Base-by-base conservation (phyloP, 1,140 invertebrate genomes). In the Pachypsylla venusta region DNA sequence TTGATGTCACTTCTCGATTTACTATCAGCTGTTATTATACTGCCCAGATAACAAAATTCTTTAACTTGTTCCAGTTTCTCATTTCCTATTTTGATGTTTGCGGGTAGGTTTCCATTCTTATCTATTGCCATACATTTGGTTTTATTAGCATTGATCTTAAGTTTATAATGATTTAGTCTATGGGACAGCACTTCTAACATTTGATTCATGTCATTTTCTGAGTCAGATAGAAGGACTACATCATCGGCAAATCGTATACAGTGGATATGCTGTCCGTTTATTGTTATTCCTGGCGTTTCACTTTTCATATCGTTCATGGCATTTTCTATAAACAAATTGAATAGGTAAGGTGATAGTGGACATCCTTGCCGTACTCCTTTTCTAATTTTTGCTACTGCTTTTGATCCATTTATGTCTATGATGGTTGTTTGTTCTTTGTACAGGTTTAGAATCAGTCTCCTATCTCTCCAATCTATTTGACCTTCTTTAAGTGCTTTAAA, bases 291-390 rank as follows among this genome's bases (percentile, higher is more conserved):
- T 54, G 3, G 54, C 30, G 53, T 56, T 7, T 60, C 25, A 5
- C 40, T 13, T 54, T 54, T 55, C 59, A 35, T 60, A 24, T 60
- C 53, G 22, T 59, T 28, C n/a, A 54, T 61, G 55, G 16, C 27
- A 56, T 48, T 13, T 28, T 59, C 58, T 2, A 61, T 28, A 20
- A 63, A 61, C 12, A 65, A 12, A 30, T 57, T 63, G 25, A 64
- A 64, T 13, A 66, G 12, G 10, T 30, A n/a, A 2, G 57, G 56
- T 20, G 59, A 62, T 25, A 64, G 24, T 10, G 53, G 55, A 22
- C 61, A 65, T 14, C 59, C 62, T 39, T 65, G 59, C 24, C 48
- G 61, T 2, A 64, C 39, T 28, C 59, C 61, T 27, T 57, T 62
- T n/a, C 1, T 35, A 1, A 28, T 61, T 1, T 48, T 27, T 12